Evolutionary conservation across 2,888 invertebrate species (phyloP).

Genomic region (Eristalis arbustorum): DNA sequence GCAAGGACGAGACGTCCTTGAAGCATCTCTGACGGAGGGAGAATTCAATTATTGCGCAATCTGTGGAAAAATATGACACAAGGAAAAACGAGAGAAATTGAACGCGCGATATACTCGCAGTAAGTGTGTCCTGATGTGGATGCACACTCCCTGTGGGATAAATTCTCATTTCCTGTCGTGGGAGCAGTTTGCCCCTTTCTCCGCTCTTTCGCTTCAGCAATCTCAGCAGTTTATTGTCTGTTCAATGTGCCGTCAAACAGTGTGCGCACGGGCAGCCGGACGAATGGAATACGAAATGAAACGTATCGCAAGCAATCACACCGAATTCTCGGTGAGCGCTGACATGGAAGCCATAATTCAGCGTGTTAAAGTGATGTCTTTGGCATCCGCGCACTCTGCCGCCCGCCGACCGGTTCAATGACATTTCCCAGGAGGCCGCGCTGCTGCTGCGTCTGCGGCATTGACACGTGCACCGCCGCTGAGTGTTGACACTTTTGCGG

Average conservation of each 20-base stretch:
- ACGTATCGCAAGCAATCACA: slow-evolving; percentile 16
- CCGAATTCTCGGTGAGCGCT: slow-evolving; percentile 2
- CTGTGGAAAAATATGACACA: slow-evolving; percentile 39
- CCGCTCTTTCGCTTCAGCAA: neutral
- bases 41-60: slow-evolving; percentile 65
- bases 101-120: neutral
- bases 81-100: neutral
- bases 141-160: slow-evolving; percentile 21
- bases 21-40: neutral
- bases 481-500: slow-evolving; percentile 47
- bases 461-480: slow-evolving; percentile 46
- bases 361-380: slow-evolving; percentile 28
- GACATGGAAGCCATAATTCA: slow-evolving; percentile 45
- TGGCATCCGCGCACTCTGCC: neutral
- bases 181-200: neutral
- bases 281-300: slow-evolving; percentile 12
- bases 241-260: slow-evolving; percentile 42
- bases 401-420: neutral
- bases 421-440: neutral
- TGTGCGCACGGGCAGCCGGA: neutral
- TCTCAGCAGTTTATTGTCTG: slow-evolving; percentile 45
- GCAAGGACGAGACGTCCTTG: neutral
- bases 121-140: slow-evolving; percentile 18
- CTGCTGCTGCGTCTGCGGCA: neutral
- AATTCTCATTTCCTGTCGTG: slow-evolving; percentile 21